These are phyloP conservation scores for Smutsia temminckii DNA, from an alignment of 2,797 vertebrate genomes.

Conservation along the genomic window DNA sequence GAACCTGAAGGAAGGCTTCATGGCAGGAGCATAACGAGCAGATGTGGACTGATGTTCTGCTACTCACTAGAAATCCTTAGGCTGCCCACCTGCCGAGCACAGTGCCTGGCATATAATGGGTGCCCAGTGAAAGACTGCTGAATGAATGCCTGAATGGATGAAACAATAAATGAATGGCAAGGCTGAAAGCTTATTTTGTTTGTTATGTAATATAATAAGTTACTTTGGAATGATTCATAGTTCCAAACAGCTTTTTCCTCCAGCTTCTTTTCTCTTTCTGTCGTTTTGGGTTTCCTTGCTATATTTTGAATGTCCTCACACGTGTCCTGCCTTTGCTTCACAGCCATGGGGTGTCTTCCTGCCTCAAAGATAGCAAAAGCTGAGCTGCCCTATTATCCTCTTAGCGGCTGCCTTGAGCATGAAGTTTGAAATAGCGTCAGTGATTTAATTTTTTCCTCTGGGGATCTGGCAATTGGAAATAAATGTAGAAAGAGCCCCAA, in stretches of 20 bases:
- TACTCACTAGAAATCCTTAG: neutral
- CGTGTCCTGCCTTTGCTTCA: constrained; percentile 51
- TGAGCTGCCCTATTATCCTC: constrained; percentile 69
- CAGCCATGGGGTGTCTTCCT: constrained; percentile 70
- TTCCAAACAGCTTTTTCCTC: constrained; percentile 22
- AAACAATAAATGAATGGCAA: constrained; percentile 42
- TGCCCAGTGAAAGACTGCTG: constrained; percentile 19
- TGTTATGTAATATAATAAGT: constrained; percentile 62
- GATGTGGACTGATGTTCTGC: neutral
- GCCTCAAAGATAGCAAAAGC: constrained; percentile 66
- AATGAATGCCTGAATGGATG: constrained; percentile 46
- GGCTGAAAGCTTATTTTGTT: constrained; percentile 50
- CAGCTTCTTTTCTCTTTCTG: constrained; percentile 41
- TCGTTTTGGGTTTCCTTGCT: constrained; percentile 73
- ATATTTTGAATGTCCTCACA: constrained; percentile 59
- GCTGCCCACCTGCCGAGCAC: neutral
- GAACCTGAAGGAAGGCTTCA: neutral
- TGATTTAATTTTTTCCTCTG: constrained; percentile 74
- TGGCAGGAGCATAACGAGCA: neutral
- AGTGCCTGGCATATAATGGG: neutral
- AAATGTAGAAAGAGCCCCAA: constrained; percentile 72
- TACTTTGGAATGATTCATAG: constrained; percentile 47
- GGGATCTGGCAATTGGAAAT: constrained; percentile 78
- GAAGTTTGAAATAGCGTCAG: constrained; percentile 68
- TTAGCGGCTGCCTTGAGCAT: constrained; percentile 73